These are phyloP conservation scores for Falco peregrinus DNA, from an alignment of 2,797 vertebrate species.

Conservation along the genomic window DNA sequence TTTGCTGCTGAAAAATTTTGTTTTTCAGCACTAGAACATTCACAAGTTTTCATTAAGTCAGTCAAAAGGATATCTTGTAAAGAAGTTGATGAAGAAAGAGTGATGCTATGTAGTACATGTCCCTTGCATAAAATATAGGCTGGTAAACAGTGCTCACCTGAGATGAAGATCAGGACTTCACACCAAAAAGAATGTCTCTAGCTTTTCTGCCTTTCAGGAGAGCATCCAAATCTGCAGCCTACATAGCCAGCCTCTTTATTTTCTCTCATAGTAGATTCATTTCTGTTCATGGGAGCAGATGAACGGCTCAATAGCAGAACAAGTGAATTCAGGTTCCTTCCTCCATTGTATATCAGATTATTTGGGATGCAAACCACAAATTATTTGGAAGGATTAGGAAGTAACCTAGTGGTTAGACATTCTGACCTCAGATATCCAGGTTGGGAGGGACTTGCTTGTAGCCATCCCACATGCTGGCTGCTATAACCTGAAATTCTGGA, in stretches of 20 bases:
- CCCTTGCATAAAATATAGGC: neutral
- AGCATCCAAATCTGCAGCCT: neutral
- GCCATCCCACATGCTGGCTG: neutral
- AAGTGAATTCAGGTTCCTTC: neutral
- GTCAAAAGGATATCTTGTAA: neutral
- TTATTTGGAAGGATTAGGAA: neutral
- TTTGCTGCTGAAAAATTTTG: neutral
- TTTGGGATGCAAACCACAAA: neutral
- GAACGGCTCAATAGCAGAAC: neutral
- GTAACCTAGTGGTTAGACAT: neutral
- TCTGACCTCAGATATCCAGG: neutral
- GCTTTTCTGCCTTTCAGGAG: neutral
- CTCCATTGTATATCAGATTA: neutral
- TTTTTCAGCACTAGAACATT: neutral
- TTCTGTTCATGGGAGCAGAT: neutral
- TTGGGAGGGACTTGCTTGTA: neutral
- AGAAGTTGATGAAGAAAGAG: neutral
- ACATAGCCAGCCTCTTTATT: neutral
- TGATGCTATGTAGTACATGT: accelerated
- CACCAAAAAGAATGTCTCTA: neutral
- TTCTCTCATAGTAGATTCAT: neutral
- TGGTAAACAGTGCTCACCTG: neutral
- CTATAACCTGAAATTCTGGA: neutral
- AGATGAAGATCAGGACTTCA: neutral
- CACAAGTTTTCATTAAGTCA: neutral